Evolutionary conservation across 2,113 vertebrate genomes (phyloP), one percentile per base, ranked within the genome.

Genomic region (Isichthys henryi): DNA sequence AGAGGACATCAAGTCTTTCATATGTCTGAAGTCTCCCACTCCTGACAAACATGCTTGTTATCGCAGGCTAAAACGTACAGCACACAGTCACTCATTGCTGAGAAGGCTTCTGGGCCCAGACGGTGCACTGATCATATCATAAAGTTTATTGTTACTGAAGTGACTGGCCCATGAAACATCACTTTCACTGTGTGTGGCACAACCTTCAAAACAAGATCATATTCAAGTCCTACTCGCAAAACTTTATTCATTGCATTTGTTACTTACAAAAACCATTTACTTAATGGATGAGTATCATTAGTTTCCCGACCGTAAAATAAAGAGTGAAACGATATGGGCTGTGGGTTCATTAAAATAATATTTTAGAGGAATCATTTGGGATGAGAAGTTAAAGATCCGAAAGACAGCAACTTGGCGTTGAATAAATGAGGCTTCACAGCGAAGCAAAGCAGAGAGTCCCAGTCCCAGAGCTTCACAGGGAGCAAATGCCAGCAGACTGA

Each of bases 281-380:
- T 96, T 97, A 98, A 98, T 97, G 96, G 96, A 97, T 97, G 96
- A 95, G 94, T 96, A 95, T 96, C 97, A 97, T 98, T 97, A 97
- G 95, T 92, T 95, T 95, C 96, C 95, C 95, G 95, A 96, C 95
- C 95, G 96, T 95, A 96, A 96, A 96, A 96, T 95, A 95, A 96
- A 95, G 93, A 96, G 96, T 95, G 94, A 95, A 96, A 96, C 96
- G 96, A 97, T 96, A 95, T 96, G 96, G 95, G 96, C 95, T 95
- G 94, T 95, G 95, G 95, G 94, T 97, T 97, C 97, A 97, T 98
- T 97, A 97, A 96, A 96, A 96, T 95, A 96, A 97, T 96, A 97
- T 97, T 97, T 97, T 96, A 96, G 94, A 95, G 92, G 94, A 96
- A 96, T 96, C 95, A 96, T 97, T 96, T 96, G 93, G 95, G 94